Conservation (phyloP, 1,140 invertebrate genomes). For the Cydia fagiglandana region DNA sequence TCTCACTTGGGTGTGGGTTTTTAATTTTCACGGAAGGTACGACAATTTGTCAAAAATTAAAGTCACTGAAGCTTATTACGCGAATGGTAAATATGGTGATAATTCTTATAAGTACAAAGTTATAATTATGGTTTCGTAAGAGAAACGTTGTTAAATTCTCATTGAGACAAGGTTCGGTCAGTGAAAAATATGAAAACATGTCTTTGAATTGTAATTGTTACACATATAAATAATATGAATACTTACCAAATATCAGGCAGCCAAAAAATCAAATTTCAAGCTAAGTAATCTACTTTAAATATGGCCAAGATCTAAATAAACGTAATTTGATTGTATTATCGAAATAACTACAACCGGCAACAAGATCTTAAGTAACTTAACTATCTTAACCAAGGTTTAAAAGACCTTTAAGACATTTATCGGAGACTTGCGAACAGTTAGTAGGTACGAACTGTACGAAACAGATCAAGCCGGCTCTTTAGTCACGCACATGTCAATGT, state of each 20-base stretch:
- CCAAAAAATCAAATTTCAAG: too few relatives aligned
- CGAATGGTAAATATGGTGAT: background rate
- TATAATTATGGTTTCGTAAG: background rate
- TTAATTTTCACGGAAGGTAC: background rate
- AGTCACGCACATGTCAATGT: conserved; percentile 7
- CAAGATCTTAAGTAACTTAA: background rate
- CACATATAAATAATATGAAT: too few relatives aligned
- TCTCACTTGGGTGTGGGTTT: background rate
- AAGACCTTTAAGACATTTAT: background rate
- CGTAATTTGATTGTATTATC: background rate
- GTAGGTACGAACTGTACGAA: background rate
- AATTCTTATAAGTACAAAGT: background rate
- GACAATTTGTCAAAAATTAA: background rate
- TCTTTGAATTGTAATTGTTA: too few relatives aligned
- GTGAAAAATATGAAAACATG: too few relatives aligned
- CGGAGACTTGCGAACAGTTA: conserved; percentile 3
- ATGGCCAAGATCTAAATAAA: background rate
- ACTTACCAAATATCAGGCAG: too few relatives aligned
- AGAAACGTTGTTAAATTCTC: background rate
- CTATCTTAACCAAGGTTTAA: background rate
- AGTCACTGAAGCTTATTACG: background rate
- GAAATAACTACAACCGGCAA: background rate
- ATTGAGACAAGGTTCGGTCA: background rate
- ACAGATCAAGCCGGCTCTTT: background rate
- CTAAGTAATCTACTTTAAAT: too few relatives aligned